phyloP scores from a whole-genome alignment of 2,113 vertebrate genomes.

The Albula glossodonta region DNA sequence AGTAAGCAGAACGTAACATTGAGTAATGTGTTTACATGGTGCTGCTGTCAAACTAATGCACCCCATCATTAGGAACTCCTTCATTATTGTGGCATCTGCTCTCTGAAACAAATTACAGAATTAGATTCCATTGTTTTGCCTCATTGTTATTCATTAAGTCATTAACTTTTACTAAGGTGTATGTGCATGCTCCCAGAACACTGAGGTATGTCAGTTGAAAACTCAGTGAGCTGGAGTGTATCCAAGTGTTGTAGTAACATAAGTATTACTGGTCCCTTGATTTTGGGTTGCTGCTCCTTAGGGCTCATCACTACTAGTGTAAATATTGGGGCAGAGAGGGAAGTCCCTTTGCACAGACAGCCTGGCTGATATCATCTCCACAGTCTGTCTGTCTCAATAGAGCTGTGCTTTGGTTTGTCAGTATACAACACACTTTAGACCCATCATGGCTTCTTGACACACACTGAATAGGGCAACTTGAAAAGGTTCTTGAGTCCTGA shows the following conservation, averaged over 20 bases:
- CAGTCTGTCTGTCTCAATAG: constrained; percentile 22
- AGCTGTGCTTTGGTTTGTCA: constrained; percentile 13
- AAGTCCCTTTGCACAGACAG: constrained; percentile 12
- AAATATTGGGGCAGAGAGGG: constrained; percentile 7
- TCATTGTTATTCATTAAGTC: not conserved
- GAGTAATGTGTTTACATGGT: constrained; percentile 30
- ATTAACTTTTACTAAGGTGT: constrained; percentile 4
- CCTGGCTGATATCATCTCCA: constrained; percentile 37
- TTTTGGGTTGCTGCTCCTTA: not conserved
- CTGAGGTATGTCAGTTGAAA: not conserved
- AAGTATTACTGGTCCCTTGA: not conserved
- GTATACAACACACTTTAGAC: constrained; percentile 16
- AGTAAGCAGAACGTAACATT: not conserved
- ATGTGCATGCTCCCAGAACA: not conserved
- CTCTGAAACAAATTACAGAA: constrained; percentile 25
- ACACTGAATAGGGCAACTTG: not conserved
- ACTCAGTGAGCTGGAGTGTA: not conserved
- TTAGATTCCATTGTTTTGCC: not conserved
- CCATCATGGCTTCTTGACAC: not conserved
- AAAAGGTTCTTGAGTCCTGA: not conserved
- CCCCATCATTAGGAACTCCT: not conserved
- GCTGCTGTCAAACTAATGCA: constrained; percentile 31
- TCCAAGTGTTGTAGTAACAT: not conserved
- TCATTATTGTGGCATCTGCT: not conserved
- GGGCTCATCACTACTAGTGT: constrained; percentile 19